Evolutionary conservation across 2,888 invertebrate species (phyloP).

Genomic region (Plebejus argus): DNA sequence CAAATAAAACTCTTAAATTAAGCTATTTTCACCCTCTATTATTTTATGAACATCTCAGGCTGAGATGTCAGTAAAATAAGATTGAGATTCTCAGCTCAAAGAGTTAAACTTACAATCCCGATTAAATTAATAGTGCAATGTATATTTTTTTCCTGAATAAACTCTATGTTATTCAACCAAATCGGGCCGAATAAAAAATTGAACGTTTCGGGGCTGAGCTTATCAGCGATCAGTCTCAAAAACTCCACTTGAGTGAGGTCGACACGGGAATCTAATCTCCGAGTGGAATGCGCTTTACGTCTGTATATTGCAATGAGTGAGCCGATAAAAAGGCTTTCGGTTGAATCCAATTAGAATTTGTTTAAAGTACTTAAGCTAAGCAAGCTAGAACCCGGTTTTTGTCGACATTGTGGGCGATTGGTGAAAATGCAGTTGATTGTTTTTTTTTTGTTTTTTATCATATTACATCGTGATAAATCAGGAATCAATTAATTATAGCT

Average conservation of each 20-base stretch:
- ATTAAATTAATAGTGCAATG: no score
- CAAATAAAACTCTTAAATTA: no score
- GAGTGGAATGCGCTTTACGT: constrained; percentile 5
- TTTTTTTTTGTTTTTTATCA: background rate
- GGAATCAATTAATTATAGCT: no score
- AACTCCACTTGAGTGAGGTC: constrained; percentile 21
- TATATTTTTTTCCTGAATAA: background rate
- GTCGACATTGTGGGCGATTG: background rate
- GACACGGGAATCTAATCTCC: constrained; percentile 17
- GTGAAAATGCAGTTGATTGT: background rate
- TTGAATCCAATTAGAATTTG: constrained; percentile 5
- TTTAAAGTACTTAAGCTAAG: background rate
- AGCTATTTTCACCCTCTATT: no score
- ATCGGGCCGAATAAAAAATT: background rate
- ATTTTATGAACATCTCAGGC: no score
- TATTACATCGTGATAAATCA: no score
- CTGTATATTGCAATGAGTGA: constrained; percentile 15
- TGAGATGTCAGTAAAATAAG: no score
- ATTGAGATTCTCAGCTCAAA: no score
- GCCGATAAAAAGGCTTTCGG: constrained; percentile 3
- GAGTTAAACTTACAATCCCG: no score
- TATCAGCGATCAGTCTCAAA: constrained; percentile 12
- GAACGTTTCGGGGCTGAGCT: constrained; percentile 2
- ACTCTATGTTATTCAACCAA: background rate
- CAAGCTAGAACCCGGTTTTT: background rate